A percentile compares a stretch with the other conserved stretches of the same genome.
These are phyloP conservation scores for Liodrosophila aerea DNA, from an alignment of 2,888 invertebrate species.

Conservation along the genomic window DNA sequence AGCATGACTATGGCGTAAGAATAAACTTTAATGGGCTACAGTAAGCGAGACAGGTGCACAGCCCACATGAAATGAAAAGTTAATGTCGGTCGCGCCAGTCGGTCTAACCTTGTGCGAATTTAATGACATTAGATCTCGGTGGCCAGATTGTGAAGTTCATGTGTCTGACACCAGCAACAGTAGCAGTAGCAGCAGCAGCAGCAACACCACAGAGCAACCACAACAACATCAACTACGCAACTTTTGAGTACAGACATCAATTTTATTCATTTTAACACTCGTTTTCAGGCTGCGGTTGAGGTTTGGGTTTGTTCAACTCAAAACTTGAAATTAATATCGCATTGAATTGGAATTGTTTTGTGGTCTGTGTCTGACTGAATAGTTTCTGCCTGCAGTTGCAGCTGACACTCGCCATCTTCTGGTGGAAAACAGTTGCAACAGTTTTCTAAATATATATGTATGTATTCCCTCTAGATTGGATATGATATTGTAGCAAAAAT, in stretches of 20 bases:
- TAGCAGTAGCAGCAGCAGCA: not conserved
- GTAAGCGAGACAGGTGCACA: conserved; percentile 21
- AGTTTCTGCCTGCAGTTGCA: too few relatives aligned
- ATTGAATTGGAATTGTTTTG: conserved; percentile 17
- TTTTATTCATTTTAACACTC: conserved; percentile 33
- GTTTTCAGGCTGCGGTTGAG: conserved; percentile 48
- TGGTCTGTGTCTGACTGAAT: conserved; percentile 6
- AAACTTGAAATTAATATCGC: conserved; percentile 18
- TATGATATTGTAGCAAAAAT: too few relatives aligned
- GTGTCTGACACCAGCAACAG: conserved; percentile 16
- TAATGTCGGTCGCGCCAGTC: conserved; percentile 23
- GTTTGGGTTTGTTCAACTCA: conserved; percentile 61
- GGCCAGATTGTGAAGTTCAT: conserved; percentile 59
- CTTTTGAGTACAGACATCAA: conserved; percentile 12
- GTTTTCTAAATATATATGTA: not conserved
- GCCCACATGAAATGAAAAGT: conserved; percentile 55
- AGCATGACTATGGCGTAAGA: too few relatives aligned
- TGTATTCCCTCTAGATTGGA: too few relatives aligned
- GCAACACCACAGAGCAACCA: conserved; percentile 8
- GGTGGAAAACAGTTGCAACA: too few relatives aligned
- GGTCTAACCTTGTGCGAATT: conserved; percentile 64
- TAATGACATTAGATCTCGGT: conserved; percentile 65
- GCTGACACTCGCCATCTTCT: too few relatives aligned
- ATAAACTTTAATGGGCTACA: too few relatives aligned
- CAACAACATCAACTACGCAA: conserved; percentile 1